Base-by-base conservation (phyloP, 1,140 invertebrate species). In the Drosophila athabasca region DNA sequence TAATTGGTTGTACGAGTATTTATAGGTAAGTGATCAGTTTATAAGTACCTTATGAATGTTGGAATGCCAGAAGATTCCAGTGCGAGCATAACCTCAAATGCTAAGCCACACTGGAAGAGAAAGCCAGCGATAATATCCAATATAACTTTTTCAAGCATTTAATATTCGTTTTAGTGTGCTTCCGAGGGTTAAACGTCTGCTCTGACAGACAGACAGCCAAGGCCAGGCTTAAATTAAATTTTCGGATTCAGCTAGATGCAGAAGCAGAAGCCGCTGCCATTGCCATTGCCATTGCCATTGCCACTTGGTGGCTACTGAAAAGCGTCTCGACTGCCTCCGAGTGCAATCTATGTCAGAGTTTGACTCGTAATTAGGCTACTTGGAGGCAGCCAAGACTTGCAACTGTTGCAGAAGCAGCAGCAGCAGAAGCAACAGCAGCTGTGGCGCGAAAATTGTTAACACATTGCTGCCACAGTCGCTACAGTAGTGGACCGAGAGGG, bases 371-470 rank as follows among this genome's bases (percentile, higher is more conserved):
- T 85, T 85, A 85, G 82, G 82, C 82, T 85, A 85, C 82, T 85
- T 79, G 77, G 62, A 69, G 77, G 35, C 69, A 66, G 64, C 53
- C 51, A 50, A 22, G 31, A 59, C 49, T 41, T 41, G 26, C 49
- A 41, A 58, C 50, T 54, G 51, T 41, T 64, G 52, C 70, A 19
- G 17, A 19, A 73, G 59, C 54, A 62, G 51, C 45, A 48, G 41
- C 52, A 53, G 15, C 70, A 74, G 59, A 50, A 58, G 51, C 41
- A 49, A 31, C 53, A 53, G 15, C 76, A 76, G 79, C 70, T 81
- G 78, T 79, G 83, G 79, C 82, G 82, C 82, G 82, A 88, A 87
- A 88, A 87, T 88, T 72, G 83, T 87, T 87, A 87, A 87, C 83
- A 88, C 83, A 87, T 87, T 79, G 83, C 83, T 88, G 83, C 88